These are phyloP conservation scores for Gymnoscelis rufifasciata DNA, from an alignment of 2,888 invertebrate genomes.

Conservation along the genomic window DNA sequence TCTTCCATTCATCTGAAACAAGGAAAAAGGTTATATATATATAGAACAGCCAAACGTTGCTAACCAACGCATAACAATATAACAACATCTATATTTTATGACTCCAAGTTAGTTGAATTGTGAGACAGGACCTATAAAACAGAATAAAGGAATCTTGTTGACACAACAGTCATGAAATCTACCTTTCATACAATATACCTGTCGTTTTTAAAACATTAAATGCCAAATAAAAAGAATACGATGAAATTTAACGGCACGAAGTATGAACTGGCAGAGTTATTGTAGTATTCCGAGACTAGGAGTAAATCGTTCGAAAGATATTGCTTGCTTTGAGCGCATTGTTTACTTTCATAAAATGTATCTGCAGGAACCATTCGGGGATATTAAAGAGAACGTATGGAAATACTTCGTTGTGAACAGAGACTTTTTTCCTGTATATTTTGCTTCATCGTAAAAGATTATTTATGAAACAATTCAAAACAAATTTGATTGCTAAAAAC, in stretches of 20 bases:
- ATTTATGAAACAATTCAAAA: no score
- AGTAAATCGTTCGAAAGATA: slow-evolving; percentile 21
- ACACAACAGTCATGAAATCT: slow-evolving; percentile 9
- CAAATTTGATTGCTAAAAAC: no score
- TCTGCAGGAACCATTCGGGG: slow-evolving; percentile 2
- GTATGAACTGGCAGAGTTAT: slow-evolving; percentile 18
- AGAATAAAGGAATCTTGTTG: background rate
- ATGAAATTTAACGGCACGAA: slow-evolving; percentile 12
- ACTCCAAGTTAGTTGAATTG: no score
- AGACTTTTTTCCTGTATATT: background rate
- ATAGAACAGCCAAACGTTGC: background rate
- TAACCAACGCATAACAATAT: no score
- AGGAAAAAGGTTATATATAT: slow-evolving; percentile 18
- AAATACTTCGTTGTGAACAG: background rate
- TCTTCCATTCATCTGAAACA: slow-evolving; percentile 57
- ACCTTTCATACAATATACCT: slow-evolving; percentile 8
- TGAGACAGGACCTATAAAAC: background rate
- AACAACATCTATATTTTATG: no score
- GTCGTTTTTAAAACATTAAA: slow-evolving; percentile 12
- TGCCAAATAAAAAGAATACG: slow-evolving; percentile 15
- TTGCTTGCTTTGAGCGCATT: slow-evolving; percentile 16
- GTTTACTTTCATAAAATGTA: slow-evolving; percentile 15
- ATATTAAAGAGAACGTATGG: no score
- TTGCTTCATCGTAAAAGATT: no score
- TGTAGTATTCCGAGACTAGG: slow-evolving; percentile 20